Conservation (phyloP, 2,113 vertebrate species). For the Callaeas wilsoni region DNA sequence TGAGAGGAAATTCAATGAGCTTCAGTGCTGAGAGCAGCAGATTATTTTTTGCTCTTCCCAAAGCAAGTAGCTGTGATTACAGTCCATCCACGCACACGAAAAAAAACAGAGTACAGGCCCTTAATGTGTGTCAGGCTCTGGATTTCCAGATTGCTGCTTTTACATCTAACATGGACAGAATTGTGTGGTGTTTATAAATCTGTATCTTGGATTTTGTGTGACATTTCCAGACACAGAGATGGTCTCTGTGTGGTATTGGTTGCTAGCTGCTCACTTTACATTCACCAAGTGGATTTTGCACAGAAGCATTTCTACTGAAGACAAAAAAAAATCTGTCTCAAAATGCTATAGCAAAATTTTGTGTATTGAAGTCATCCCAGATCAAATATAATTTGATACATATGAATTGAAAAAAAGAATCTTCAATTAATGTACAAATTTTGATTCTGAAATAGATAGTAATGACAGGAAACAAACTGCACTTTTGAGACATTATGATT, state of each 20-base stretch:
- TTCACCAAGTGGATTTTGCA: neutral
- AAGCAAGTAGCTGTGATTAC: neutral
- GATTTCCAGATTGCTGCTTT: neutral
- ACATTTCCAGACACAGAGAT: neutral
- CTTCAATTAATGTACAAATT: neutral
- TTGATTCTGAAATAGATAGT: neutral
- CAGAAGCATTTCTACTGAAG: neutral
- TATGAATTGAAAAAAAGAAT: neutral
- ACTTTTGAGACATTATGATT: neutral
- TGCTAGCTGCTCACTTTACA: neutral
- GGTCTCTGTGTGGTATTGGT: neutral
- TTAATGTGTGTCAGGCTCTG: neutral
- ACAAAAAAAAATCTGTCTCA: neutral
- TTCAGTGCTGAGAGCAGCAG: constrained; percentile 23
- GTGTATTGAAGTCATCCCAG: neutral
- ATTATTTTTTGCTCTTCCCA: neutral
- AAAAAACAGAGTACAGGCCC: neutral
- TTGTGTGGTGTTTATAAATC: neutral
- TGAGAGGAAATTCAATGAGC: constrained; percentile 38
- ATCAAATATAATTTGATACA: neutral
- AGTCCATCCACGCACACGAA: neutral
- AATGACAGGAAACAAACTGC: neutral
- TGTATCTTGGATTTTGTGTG: neutral
- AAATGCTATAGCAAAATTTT: neutral
- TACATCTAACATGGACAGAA: neutral